These are phyloP conservation scores for Slavum lentiscoides DNA, from an alignment of 2,888 invertebrate genomes.

Conservation along the genomic window DNA sequence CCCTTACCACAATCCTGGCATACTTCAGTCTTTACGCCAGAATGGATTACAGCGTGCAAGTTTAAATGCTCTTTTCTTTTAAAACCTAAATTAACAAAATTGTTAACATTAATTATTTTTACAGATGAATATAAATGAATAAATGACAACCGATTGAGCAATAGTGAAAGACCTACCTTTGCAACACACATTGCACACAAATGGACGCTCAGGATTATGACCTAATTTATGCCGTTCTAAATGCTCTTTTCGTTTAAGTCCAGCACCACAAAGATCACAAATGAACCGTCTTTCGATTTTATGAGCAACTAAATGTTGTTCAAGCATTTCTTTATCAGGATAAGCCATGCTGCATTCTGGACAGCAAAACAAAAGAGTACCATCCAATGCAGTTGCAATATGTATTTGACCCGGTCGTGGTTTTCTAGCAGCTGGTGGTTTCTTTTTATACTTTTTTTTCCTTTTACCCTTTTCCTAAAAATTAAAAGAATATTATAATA, in stretches of 20 bases:
- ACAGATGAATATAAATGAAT: not conserved
- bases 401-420: constrained; percentile 81
- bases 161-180: constrained; percentile 61
- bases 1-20: constrained; percentile 76
- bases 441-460: constrained; percentile 81
- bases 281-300: constrained; percentile 73
- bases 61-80: constrained; percentile 82
- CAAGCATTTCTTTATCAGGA: constrained; percentile 77
- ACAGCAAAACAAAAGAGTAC: constrained; percentile 75
- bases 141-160: not conserved
- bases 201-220: constrained; percentile 86
- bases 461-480: constrained; percentile 62
- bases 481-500: not conserved
- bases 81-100: constrained; percentile 62
- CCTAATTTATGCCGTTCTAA: constrained; percentile 84
- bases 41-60: constrained; percentile 81
- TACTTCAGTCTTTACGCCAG: constrained; percentile 79
- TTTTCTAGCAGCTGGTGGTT: constrained; percentile 75
- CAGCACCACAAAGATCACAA: constrained; percentile 87
- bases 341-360: constrained; percentile 83
- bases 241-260: constrained; percentile 84
- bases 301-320: constrained; percentile 71
- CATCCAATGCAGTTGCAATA: constrained; percentile 75
- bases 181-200: constrained; percentile 83
- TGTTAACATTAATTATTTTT: too few relatives aligned